phyloP scores from a whole-genome alignment of 2,888 invertebrate species.

The Terebella lapidaria region DNA sequence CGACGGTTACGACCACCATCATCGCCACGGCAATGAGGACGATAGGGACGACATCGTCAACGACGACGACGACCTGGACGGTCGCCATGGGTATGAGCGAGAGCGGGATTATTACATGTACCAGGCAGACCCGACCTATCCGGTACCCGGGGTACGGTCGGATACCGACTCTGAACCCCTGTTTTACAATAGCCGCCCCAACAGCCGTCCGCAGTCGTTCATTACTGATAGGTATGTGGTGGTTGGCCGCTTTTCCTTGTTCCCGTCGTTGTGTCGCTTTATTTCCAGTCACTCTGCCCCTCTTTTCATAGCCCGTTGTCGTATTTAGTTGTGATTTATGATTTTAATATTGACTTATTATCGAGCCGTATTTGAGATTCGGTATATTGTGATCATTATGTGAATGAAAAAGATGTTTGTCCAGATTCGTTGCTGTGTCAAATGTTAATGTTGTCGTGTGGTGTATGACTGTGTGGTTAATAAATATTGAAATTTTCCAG shows the following conservation, averaged over 20 bases:
- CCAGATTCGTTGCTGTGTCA: too few relatives aligned
- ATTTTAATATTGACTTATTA: too few relatives aligned
- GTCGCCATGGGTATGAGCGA: background rate
- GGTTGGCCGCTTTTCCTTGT: background rate
- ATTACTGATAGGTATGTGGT: constrained; percentile 33
- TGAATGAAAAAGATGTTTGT: too few relatives aligned
- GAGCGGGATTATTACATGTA: constrained; percentile 2
- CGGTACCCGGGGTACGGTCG: constrained; percentile 37
- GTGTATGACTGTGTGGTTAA: too few relatives aligned
- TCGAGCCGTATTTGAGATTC: too few relatives aligned
- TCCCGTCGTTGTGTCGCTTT: too few relatives aligned
- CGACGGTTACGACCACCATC: background rate
- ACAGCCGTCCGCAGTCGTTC: constrained; percentile 60
- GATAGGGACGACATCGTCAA: background rate
- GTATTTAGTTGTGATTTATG: too few relatives aligned
- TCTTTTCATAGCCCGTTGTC: too few relatives aligned
- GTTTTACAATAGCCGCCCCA: constrained; percentile 85
- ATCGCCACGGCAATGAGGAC: background rate
- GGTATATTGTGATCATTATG: too few relatives aligned
- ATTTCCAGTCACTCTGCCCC: too few relatives aligned
- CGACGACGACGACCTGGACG: background rate
- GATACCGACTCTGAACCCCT: constrained; percentile 58
- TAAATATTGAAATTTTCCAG: too few relatives aligned
- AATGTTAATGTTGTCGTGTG: too few relatives aligned
- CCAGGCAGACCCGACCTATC: constrained; percentile 19